Conservation (phyloP, 2,113 vertebrate genomes). For the Lontra canadensis region DNA sequence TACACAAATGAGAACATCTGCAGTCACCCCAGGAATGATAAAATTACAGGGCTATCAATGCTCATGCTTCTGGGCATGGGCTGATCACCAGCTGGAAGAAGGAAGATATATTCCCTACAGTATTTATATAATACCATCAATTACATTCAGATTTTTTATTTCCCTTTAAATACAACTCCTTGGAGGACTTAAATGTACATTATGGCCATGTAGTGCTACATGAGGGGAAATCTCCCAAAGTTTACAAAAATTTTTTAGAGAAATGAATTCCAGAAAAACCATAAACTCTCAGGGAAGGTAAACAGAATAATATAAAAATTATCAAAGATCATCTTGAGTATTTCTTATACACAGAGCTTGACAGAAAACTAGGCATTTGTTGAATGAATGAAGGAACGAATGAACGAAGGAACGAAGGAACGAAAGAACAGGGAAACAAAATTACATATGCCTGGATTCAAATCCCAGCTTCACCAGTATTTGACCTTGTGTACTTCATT, state of each 20-base stretch:
- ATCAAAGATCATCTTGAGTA: conserved; percentile 1
- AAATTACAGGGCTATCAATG: background rate
- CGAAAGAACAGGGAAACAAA: background rate
- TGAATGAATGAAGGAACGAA: background rate
- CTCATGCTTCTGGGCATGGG: background rate
- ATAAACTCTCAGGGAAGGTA: background rate
- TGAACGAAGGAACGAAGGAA: background rate
- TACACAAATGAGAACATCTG: conserved; percentile 38
- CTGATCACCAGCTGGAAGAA: conserved; percentile 15
- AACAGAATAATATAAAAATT: background rate
- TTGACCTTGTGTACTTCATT: background rate
- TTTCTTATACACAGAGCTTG: background rate
- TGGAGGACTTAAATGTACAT: background rate
- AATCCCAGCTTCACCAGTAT: background rate
- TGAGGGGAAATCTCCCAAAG: background rate
- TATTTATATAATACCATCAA: background rate
- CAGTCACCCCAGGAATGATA: background rate
- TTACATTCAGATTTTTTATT: conserved; percentile 19
- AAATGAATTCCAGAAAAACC: conserved; percentile 20
- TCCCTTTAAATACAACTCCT: conserved; percentile 1
- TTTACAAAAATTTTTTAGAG: conserved; percentile 7
- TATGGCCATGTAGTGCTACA: background rate
- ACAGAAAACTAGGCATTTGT: conserved; percentile 23
- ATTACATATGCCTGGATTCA: background rate
- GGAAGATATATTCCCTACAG: background rate